phyloP scores from a whole-genome alignment of 2,888 invertebrate species.

The Venusia cambrica region DNA sequence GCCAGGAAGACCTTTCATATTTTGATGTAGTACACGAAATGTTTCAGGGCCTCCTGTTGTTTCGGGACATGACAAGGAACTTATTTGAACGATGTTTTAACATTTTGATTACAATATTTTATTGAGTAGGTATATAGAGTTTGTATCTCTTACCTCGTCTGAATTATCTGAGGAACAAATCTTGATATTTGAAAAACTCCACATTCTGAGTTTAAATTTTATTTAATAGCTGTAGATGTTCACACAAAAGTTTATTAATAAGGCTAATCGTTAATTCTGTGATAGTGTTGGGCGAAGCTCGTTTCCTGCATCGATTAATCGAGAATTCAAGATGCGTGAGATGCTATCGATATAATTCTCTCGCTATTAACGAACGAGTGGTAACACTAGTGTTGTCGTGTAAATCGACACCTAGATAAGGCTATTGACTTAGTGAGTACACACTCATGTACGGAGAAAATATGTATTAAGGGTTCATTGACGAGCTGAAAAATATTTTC shows the following conservation, averaged over 20 bases:
- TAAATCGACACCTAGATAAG: slow-evolving; percentile 60
- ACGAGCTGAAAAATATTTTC: too few relatives aligned
- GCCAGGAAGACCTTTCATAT: too few relatives aligned
- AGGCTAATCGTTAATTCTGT: slow-evolving; percentile 23
- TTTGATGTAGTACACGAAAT: too few relatives aligned
- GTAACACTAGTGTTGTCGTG: slow-evolving; percentile 62
- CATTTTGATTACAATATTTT: too few relatives aligned
- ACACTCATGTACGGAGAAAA: too few relatives aligned
- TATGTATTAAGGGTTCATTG: too few relatives aligned
- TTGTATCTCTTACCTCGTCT: too few relatives aligned
- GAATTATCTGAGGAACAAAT: too few relatives aligned
- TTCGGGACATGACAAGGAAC: too few relatives aligned
- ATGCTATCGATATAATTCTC: slow-evolving; percentile 60
- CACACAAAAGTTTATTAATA: slow-evolving; percentile 27
- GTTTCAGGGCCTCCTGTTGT: too few relatives aligned
- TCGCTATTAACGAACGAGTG: slow-evolving; percentile 59
- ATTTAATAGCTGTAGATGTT: slow-evolving; percentile 8
- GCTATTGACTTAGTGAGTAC: slow-evolving; percentile 34
- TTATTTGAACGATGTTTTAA: too few relatives aligned
- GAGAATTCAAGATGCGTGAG: slow-evolving; percentile 35
- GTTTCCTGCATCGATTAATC: slow-evolving; percentile 44
- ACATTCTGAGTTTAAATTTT: slow-evolving; percentile 23
- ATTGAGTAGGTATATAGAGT: too few relatives aligned
- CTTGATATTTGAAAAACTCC: slow-evolving; percentile 1
- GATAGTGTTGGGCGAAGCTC: slow-evolving; percentile 29